Base-by-base conservation (phyloP, 2,797 vertebrate genomes). In the Botia kubotai region DNA sequence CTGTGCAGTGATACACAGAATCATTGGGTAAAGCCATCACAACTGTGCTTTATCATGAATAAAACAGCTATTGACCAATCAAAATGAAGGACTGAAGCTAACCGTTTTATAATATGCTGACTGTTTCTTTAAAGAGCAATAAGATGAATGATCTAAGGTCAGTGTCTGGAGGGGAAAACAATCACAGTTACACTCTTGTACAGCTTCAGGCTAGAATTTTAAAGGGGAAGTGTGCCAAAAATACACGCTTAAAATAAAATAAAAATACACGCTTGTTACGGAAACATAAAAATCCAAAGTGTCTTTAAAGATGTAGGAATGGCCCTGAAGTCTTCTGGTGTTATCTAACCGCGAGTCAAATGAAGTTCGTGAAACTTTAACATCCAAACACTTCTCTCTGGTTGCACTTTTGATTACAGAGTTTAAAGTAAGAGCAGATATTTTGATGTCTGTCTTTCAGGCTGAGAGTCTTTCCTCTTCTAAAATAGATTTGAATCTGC, bases 401-500 rank as follows among this genome's bases (percentile, higher is more conserved):
- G 52, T 57, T 58, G 12, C 23, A 23, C 4, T n/a, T 71, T 75
- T 80, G 60, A 80, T 84, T 68, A 60, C 72, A 53, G 3, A 13
- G 43, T 36, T 57, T 55, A 26, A 77, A 83, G 57, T 48, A 62
- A 36, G 53, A 62, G 72, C 43, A 72, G 67, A 81, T 69, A 66
- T 83, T 79, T 81, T 84, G 70, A 72, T 55, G 65, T 62, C 11
- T 62, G 48, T 76, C 26, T 68, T 83, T 82, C 79, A 72, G 68
- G 1, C 10, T 8, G 72, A 87, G 71, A 90, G 79, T 77, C 77
- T 48, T 77, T 53, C 67, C 70, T 79, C 11, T 36, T 75, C 68
- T 57, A 86, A 75, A 89, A 86, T 80, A 87, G 86, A 89, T 88
- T 82, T 78, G 63, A 88, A 87, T 83, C 85, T 82, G 88, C 84